Percentiles rank a stretch among this genome's conserved stretches.
Evolutionary conservation across 2,888 invertebrate genomes (phyloP).

Genomic region (Eubasilissa splendida): DNA sequence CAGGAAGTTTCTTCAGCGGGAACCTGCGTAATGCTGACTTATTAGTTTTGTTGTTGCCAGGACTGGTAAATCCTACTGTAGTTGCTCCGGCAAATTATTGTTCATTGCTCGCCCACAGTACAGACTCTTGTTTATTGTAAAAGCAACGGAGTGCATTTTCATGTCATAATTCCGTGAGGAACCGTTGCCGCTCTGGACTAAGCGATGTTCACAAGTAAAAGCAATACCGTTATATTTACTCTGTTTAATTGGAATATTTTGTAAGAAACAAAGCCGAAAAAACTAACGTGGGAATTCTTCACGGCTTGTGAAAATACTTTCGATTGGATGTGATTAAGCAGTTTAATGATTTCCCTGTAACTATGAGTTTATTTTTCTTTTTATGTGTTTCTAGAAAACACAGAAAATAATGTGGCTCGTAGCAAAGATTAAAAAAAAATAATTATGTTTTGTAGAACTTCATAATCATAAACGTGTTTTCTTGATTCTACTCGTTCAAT

Average conservation of each 20-base stretch:
- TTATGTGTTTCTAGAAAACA: too few relatives aligned
- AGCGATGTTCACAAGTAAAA: slow-evolving; percentile 19
- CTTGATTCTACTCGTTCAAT: too few relatives aligned
- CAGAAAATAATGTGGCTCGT: too few relatives aligned
- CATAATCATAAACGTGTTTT: too few relatives aligned
- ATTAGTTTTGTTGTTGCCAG: slow-evolving; percentile 21
- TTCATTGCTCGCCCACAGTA: slow-evolving; percentile 36
- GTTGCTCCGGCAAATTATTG: slow-evolving; percentile 47
- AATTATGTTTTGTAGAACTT: too few relatives aligned
- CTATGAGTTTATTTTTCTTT: too few relatives aligned
- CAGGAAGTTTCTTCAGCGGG: slow-evolving; percentile 4
- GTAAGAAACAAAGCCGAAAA: slow-evolving; percentile 13
- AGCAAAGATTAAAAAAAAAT: too few relatives aligned
- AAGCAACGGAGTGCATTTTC: slow-evolving; percentile 45
- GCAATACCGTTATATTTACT: slow-evolving; percentile 25
- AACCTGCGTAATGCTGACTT: slow-evolving; percentile 31
- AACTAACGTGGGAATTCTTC: not conserved
- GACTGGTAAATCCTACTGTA: slow-evolving; percentile 19
- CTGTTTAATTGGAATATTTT: slow-evolving; percentile 47
- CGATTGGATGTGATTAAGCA: not conserved
- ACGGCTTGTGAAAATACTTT: not conserved
- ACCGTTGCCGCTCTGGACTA: slow-evolving; percentile 7
- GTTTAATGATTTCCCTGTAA: too few relatives aligned
- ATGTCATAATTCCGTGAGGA: slow-evolving; percentile 49
- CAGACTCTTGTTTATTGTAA: slow-evolving; percentile 41